These are phyloP conservation scores for Spodoptera litura DNA, from an alignment of 1,140 invertebrate genomes.

Conservation along the genomic window DNA sequence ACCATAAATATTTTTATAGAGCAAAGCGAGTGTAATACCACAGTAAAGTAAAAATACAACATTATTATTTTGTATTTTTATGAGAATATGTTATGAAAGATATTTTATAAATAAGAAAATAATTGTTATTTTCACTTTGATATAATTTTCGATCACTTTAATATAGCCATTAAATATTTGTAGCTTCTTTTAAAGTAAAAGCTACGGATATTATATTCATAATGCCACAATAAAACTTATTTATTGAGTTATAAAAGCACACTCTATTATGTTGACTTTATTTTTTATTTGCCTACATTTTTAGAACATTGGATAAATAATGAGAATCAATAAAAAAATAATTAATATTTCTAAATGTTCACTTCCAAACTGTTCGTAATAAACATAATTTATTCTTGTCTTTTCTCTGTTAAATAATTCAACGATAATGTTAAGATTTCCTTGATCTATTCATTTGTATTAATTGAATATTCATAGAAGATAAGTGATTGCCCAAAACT, in stretches of 20 bases:
- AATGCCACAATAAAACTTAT: background rate
- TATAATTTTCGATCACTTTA: background rate
- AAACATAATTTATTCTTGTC: constrained; percentile 47
- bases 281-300: background rate
- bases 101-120: background rate
- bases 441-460: constrained; percentile 31
- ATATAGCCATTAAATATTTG: background rate
- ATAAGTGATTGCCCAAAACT: constrained; percentile 20
- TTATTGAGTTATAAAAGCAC: constrained; percentile 2
- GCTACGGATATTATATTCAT: background rate
- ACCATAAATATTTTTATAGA: constrained; percentile 8
- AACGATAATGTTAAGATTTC: constrained; percentile 56
- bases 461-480: constrained; percentile 53
- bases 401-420: constrained; percentile 71
- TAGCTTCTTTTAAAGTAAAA: background rate
- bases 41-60: background rate
- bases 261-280: background rate
- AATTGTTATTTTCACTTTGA: constrained; percentile 5
- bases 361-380: constrained; percentile 20
- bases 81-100: background rate
- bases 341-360: constrained; percentile 11
- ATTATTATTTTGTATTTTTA: background rate
- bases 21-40: background rate
- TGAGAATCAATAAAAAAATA: constrained; percentile 19
- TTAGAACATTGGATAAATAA: constrained; percentile 12